phyloP scores from a whole-genome alignment of 2,888 invertebrate species.

The Epinotia demarniana region DNA sequence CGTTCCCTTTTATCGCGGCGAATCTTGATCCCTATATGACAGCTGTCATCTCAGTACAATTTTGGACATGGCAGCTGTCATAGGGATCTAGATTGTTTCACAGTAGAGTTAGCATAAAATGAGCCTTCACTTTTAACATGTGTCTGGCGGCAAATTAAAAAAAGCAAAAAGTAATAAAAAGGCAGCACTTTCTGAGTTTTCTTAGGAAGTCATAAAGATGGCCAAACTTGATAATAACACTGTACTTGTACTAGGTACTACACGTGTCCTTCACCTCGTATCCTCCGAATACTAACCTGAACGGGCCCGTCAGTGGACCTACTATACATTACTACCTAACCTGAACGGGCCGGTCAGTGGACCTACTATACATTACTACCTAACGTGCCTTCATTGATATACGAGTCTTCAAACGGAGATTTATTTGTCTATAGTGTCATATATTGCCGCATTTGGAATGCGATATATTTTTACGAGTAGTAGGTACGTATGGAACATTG shows the following conservation, averaged over 20 bases:
- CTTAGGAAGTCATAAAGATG: constrained; percentile 5
- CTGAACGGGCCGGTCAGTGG: neutral
- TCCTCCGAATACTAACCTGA: neutral
- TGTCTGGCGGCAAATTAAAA: neutral
- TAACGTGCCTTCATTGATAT: constrained; percentile 8
- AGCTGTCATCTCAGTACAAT: no score
- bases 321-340: neutral
- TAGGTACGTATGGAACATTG: neutral
- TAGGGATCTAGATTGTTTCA: no score
- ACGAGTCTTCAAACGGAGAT: constrained; percentile 9
- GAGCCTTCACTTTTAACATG: neutral
- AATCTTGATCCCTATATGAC: no score
- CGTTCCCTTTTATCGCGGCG: no score
- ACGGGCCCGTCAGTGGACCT: neutral
- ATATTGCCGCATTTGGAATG: constrained; percentile 3
- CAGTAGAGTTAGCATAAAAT: no score
- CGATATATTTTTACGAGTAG: neutral
- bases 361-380: neutral
- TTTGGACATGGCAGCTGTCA: no score
- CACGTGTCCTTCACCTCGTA: constrained; percentile 1
- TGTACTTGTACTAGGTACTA: neutral
- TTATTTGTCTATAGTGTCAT: neutral
- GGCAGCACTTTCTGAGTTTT: neutral
- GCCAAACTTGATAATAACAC: neutral
- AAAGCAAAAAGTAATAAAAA: neutral